Evolutionary conservation across 2,797 vertebrate genomes (phyloP).

Genomic region (Peromyscus aztecus): DNA sequence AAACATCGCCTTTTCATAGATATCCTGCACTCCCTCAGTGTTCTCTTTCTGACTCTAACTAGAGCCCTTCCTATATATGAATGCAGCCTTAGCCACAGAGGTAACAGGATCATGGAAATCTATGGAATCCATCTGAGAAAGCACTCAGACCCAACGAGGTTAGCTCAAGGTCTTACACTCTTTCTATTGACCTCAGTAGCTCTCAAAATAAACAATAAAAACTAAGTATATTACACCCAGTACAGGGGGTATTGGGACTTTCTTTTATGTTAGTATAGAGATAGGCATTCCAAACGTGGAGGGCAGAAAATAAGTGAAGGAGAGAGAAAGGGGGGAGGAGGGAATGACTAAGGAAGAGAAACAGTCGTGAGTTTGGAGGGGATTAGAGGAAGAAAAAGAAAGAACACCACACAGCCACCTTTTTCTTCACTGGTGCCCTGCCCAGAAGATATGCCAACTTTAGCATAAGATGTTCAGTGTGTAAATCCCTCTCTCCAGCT

Average conservation of each 20-base stretch:
- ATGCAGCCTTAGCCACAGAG: background rate
- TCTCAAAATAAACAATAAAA: background rate
- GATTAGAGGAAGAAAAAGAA: background rate
- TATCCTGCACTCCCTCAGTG: background rate
- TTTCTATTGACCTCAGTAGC: background rate
- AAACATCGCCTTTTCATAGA: background rate
- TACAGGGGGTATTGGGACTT: background rate
- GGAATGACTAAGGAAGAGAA: background rate
- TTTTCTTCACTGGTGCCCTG: background rate
- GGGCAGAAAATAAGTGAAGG: rapidly evolving
- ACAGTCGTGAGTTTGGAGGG: rapidly evolving
- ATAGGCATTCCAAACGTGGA: background rate
- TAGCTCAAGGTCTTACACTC: background rate
- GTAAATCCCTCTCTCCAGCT: background rate
- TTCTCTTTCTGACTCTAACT: background rate
- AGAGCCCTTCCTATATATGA: no score
- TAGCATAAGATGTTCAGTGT: background rate
- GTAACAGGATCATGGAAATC: background rate
- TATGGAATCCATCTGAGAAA: background rate
- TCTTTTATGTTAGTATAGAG: background rate
- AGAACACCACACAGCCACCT: background rate
- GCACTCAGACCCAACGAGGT: background rate
- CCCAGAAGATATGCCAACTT: background rate
- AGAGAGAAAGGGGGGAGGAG: rapidly evolving
- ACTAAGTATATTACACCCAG: background rate